Percentiles rank a stretch among this genome's conserved stretches.
Evolutionary conservation across 2,113 vertebrate species (phyloP).

Genomic region (Callipepla squamata): DNA sequence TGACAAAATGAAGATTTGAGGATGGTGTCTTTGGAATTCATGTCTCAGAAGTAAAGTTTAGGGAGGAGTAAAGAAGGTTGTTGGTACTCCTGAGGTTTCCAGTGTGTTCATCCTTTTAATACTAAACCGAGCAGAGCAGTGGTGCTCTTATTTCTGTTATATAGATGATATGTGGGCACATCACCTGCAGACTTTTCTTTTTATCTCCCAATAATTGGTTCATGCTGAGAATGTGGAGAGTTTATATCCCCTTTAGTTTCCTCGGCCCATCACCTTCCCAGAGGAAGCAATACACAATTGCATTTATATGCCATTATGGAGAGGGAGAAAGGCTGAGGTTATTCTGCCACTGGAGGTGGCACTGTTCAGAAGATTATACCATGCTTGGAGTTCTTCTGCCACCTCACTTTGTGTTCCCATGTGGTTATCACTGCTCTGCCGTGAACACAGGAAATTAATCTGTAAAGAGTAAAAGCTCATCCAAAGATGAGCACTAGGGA

Average conservation of each 20-base stretch:
- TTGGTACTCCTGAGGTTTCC: neutral
- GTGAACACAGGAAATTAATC: neutral
- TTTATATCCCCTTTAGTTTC: neutral
- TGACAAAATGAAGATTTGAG: neutral
- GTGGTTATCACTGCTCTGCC: neutral
- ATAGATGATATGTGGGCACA: neutral
- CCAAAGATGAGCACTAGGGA: neutral
- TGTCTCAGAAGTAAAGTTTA: neutral
- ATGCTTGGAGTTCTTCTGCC: neutral
- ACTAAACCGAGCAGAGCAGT: neutral
- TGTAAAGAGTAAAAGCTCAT: neutral
- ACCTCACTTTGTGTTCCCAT: neutral
- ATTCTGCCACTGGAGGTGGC: neutral
- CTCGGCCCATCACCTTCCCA: neutral
- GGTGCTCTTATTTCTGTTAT: neutral
- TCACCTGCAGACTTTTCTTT: neutral
- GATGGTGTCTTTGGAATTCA: neutral
- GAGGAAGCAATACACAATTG: neutral
- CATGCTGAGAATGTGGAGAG: neutral
- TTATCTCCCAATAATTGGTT: conserved; percentile 1
- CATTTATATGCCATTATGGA: neutral
- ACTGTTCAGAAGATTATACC: neutral
- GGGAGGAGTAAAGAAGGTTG: too few species aligned
- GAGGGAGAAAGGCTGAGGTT: neutral
- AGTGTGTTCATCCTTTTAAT: neutral